Base-by-base conservation (phyloP, 2,797 vertebrate species). In the Tragopan temminckii region DNA sequence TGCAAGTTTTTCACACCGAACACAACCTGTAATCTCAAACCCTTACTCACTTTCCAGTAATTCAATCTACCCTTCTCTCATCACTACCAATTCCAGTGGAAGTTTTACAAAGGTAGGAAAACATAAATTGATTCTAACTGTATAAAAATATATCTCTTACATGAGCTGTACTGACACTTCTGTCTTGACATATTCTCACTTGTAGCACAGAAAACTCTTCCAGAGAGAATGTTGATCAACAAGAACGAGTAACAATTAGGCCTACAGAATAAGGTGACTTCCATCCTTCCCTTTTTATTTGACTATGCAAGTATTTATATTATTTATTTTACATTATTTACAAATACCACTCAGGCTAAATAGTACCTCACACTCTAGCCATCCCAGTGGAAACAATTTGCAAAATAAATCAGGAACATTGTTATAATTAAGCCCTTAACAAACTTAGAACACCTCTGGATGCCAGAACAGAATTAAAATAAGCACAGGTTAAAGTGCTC, bases 201-300 rank as follows among this genome's bases (percentile, higher is more conserved):
- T 72, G 15, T 13, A 46, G 6, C 19, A 15, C 13, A 43, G 55
- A 72, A 85, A 33, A n/a, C 6, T 24, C 13, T 4, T 68, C 18
- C 20, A 16, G 17, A 63, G 1, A 1, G 1, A 1, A 38, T 31
- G 77, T 24, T 58, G 29, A 15, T 42, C 14, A n/a, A 36, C 3
- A 4, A 1, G 6, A 75, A 71, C 48, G 40, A 58, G 17, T 15
- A 66, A 53, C 21, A 3, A 55, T 70, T 45, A 75, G 19, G 25
- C 16, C 74, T 18, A 67, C 23, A 59, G 40, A 17, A 13, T 18
- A 63, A 58, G 38, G 18, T 89, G 61, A 31, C 27, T 75, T 12
- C 36, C 31, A 12, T 29, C 64, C 20, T 67, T 68, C 27, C 18
- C 13, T n/a, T 74, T 55, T 53, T 48, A 53, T 78, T 31, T 86